Base-by-base conservation (phyloP, 1,140 invertebrate genomes). In the Atta colombica region DNA sequence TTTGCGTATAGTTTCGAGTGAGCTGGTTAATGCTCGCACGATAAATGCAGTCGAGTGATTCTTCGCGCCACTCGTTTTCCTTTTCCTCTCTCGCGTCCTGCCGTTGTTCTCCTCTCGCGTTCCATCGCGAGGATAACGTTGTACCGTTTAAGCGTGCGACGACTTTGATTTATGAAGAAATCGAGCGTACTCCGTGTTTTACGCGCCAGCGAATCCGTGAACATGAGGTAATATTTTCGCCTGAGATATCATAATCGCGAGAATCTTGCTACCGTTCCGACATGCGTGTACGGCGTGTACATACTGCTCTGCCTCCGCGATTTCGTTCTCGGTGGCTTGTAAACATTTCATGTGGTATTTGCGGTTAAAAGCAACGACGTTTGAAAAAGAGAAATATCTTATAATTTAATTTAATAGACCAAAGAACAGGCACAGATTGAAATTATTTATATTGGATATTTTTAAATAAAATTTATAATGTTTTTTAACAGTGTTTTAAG, bases 121-220 rank as follows among this genome's bases (percentile, higher is more conserved):
- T 51, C 18, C 51, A 58, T n/a, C 74, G 51, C 71, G 55, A 16
- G 72, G 77, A 90, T 81, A 89, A 89, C 86, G 86, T 89, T 91
- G 91, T 90, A 90, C 87, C 87, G 81, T 65, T 86, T 81, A 87
- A 87, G 69, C 86, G 69, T 80, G 68, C 69, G 82, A 84, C 74
- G 77, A 87, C 89, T 92, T 87, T 92, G 91, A 93, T 92, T 92
- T 91, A 92, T 90, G 91, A 31, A 68, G 60, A 89, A 93, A 92
- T 91, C 72, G 81, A 86, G 74, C 86, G 66, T 69, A 86, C 85
- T 45, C 87, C 92, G 87, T 91, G 90, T 93, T 69, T 69, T 93
- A 93, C 91, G 90, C 87, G 71, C 71, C 80, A 60, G 61, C 69
- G 71, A 88, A 89, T 85, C 81, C 75, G 81, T 74, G 88, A 61